Percentiles rank a stretch among this genome's conserved stretches.
phyloP scores from a whole-genome alignment of 2,797 vertebrate genomes.

The Scyliorhinus canicula region DNA sequence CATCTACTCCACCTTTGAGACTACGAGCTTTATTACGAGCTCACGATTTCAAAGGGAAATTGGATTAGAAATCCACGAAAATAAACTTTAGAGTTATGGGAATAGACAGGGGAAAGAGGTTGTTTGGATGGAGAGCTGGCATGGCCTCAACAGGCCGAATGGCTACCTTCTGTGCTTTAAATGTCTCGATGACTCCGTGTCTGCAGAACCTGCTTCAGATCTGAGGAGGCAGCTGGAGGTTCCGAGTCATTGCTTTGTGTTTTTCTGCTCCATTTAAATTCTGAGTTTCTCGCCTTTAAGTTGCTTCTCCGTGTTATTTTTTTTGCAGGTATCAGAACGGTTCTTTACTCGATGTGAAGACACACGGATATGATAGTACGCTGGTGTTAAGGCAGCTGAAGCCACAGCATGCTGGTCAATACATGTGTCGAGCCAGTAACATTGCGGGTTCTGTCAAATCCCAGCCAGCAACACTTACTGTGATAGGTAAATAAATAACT shows the following conservation, averaged over 20 bases:
- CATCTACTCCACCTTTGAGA: no score
- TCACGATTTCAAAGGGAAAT: no score
- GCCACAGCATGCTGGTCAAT: constrained; percentile 73
- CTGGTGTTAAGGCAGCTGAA: constrained; percentile 75
- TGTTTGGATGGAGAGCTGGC: no score
- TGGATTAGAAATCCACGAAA: no score
- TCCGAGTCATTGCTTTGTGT: not conserved
- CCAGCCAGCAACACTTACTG: constrained; percentile 65
- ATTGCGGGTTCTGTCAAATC: constrained; percentile 77
- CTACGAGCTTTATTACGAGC: no score
- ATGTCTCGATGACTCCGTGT: not conserved
- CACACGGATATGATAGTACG: constrained; percentile 68
- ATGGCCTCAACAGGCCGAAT: not conserved
- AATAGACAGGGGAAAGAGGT: no score
- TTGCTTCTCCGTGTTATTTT: not conserved
- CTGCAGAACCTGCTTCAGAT: not conserved
- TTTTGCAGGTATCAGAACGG: constrained; percentile 83
- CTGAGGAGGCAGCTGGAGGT: not conserved
- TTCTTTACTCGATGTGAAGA: constrained; percentile 65
- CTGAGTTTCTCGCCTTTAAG: not conserved
- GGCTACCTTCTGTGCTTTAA: not conserved
- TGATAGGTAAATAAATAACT: constrained; percentile 71
- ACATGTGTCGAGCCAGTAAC: constrained; percentile 84
- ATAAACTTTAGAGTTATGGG: no score
- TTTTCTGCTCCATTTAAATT: not conserved